Conservation (phyloP, 2,113 vertebrate genomes). For the Datnioides undecimradiatus region DNA sequence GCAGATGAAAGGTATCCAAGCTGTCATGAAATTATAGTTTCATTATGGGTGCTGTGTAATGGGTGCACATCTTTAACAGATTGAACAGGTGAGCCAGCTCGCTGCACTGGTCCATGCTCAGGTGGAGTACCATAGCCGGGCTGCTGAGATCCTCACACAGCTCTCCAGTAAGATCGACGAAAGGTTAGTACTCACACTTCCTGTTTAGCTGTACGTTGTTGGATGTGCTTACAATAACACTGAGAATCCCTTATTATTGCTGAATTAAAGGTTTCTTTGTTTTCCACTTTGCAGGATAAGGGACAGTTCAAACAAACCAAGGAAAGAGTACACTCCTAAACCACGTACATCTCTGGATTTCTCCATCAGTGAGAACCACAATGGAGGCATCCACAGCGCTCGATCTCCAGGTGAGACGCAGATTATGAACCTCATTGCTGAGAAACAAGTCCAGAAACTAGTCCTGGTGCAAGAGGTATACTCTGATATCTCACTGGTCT, state of each 20-base stretch:
- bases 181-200: slow-evolving; percentile 82
- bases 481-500: not conserved
- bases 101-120: slow-evolving; percentile 96
- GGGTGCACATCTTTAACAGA: slow-evolving; percentile 80
- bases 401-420: slow-evolving; percentile 90
- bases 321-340: slow-evolving; percentile 92
- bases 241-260: not conserved
- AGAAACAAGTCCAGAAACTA: slow-evolving; percentile 44
- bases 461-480: not conserved
- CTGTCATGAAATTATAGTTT: not conserved
- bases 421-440: not conserved
- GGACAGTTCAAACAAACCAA: slow-evolving; percentile 90
- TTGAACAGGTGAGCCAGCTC: slow-evolving; percentile 99
- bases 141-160: slow-evolving; percentile 93
- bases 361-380: slow-evolving; percentile 89
- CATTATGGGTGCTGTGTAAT: too few relatives aligned
- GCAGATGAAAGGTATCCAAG: not conserved
- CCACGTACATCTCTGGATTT: slow-evolving; percentile 94
- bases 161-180: slow-evolving; percentile 94
- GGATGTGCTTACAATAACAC: not conserved
- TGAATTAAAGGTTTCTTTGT: not conserved
- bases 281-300: slow-evolving; percentile 87
- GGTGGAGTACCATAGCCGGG: slow-evolving; percentile 96
- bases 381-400: slow-evolving; percentile 91
- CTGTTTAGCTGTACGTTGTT: not conserved